Base-by-base conservation (phyloP, 2,888 invertebrate species). In the Polydrusus pterygomalis region DNA sequence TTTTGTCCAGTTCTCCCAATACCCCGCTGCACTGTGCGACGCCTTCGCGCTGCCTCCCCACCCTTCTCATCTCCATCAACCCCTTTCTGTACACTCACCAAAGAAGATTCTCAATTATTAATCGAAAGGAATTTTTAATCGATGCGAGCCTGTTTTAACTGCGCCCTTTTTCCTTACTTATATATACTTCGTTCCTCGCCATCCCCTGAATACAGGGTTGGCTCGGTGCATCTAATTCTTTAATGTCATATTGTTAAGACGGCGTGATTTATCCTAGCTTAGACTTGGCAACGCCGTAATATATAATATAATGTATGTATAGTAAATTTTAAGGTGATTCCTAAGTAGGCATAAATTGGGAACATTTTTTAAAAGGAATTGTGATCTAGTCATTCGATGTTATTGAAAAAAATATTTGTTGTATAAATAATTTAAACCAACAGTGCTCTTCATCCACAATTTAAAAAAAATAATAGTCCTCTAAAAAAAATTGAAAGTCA, bases 61-160 rank as follows among this genome's bases (percentile, higher is more conserved):
- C 80, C 82, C 83, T 69, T 71, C 63, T 51, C 79, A 83, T 83
- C 83, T 80, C 81, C 83, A 83, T 84, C 85, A 83, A 84, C 85
- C 85, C 85, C 85, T 85, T 75, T 83, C 85, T 82, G 84, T 85
- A 85, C 84, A 84, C 84, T 84, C 84, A 81, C 83, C 83, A 84
- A 85, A 85, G 85, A 85, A 86, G 86, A 86, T 85, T 85, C 86
- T 86, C 86, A 86, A 86, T 86, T 86, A 86, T 86, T 86, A 86
- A 86, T 86, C 86, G 86, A 84, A 84, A 85, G 86, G 86, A 86
- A 86, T 86, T 86, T 86, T 86, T 86, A 86, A 86, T 86, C 86
- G 86, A 86, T 85, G 84, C 84, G 82, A 83, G 84, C 83, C 82
- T 83, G 83, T 84, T 84, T 83, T 82, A 83, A 83, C 81, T 81